Evolutionary conservation across 2,888 invertebrate species (phyloP), one percentile per base, ranked within the genome.

Genomic region (Heteropelma amictum): DNA sequence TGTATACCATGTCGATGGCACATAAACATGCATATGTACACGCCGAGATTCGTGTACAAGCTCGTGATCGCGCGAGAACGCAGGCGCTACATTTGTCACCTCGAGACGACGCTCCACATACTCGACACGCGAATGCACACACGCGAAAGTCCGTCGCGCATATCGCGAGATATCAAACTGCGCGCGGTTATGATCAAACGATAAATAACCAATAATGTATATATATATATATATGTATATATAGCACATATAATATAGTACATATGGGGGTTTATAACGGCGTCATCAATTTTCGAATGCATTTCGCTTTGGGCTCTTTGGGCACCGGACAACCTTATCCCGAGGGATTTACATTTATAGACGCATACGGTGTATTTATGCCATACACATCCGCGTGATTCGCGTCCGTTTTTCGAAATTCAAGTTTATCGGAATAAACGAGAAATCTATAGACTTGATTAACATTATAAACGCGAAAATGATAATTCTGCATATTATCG

Each of bases 71-170:
- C 51, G 35, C 26, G 47, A n/a, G n/a, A 58, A 56, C 19, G 17
- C 63, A 49, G 61, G 74, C 70, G 70, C 61, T 75, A 75, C 75
- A 75, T 71, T 75, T 75, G 75, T 75, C 75, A 71, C 75, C 70
- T 67, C 69, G 45, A 2, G 51, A 42, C 56, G 64, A 61, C 40
- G 60, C 35, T 65, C 33, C 53, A 47, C 69, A 58, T 53, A 26
- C 51, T 3, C 17, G 1, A 53, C 19, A 19, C 3, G 12, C 5
- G 5, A 28, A 60, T 26, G 10, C 28, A 47, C 21, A 14, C 21
- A n/a, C 7, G 19, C 8, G n/a, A n/a, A n/a, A n/a, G n/a, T n/a
- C n/a, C n/a, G n/a, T n/a, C n/a, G n/a, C n/a, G n/a, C n/a, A n/a
- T 19, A 40, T 53, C 51, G 12, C 12, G 53, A 53, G 35, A 56